Evolutionary conservation across 2,797 vertebrate genomes (phyloP), one percentile per base, ranked within the genome.

Genomic region (Apogon talboti): DNA sequence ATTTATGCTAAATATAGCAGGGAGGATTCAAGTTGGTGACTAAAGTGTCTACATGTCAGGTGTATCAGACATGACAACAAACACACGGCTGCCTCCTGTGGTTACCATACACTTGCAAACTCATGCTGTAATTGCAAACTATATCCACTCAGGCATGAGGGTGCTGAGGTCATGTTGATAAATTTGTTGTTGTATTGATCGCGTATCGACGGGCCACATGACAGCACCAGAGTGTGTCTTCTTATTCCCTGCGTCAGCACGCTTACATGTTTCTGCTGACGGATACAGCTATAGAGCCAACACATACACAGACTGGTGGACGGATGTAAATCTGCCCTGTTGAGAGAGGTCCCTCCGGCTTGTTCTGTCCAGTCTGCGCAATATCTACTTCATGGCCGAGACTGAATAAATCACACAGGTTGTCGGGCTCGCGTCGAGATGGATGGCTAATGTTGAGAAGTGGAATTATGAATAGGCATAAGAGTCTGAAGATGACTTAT

Each of bases 261-360:
- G 43, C 71, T 50, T 13, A 49, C 44, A 48, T 67, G 64, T 85
- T 90, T 91, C 78, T 90, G 88, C 89, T 91, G 90, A 92, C 76
- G 19, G 62, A 78, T 73, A 83, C 76, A 79, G 72, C 78, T 71
- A 65, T 47, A 53, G 59, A 73, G 82, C 63, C 71, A 80, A 68
- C 45, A 52, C 58, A 67, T 63, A 55, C 44, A 42, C 53, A 65
- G 37, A 57, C n/a, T 35, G 35, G 52, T 47, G 15, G 63, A 66
- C 54, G 43, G 52, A 79, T 76, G 81, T 88, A 86, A 87, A 90
- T 90, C 85, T 75, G 38, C 49, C 63, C 30, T 67, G 65, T 70
- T 71, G 60, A 65, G 56, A 71, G 49, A 71, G 75, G 72, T 82
- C 71, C 74, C 77, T 66, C 48, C 45, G 69, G 74, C 63, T 62